phyloP scores from a whole-genome alignment of 2,113 vertebrate species.

The Neodon shergylaensis region DNA sequence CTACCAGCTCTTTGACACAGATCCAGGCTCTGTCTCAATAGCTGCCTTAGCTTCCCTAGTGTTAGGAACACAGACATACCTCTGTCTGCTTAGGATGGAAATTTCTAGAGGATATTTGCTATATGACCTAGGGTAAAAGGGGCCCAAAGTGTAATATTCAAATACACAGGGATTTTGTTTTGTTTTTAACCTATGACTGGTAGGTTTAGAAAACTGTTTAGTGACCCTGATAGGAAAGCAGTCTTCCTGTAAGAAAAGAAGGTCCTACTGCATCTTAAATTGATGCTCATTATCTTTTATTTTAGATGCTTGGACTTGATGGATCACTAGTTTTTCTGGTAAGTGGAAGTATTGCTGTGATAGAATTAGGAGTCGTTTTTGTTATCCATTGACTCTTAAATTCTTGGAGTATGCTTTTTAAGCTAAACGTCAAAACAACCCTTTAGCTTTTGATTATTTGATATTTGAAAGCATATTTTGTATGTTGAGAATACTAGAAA shows the following conservation, averaged over 20 bases:
- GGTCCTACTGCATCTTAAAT: neutral
- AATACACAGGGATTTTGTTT: neutral
- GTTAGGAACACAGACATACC: neutral
- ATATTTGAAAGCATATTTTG: neutral
- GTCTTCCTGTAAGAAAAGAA: constrained; percentile 1
- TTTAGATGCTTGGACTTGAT: constrained; percentile 97
- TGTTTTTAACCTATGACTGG: neutral
- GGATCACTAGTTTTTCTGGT: constrained; percentile 97
- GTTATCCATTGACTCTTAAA: neutral
- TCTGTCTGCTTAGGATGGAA: neutral
- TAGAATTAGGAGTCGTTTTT: constrained; percentile 5
- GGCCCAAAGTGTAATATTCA: neutral
- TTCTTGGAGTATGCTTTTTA: neutral
- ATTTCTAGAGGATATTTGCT: neutral
- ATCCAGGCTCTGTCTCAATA: too few species aligned
- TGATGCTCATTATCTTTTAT: constrained; percentile 59
- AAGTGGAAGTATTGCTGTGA: constrained; percentile 77
- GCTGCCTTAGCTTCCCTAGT: neutral
- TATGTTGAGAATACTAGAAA: neutral
- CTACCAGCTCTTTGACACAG: neutral
- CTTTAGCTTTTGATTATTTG: constrained; percentile 44
- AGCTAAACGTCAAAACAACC: neutral
- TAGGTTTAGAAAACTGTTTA: constrained; percentile 22
- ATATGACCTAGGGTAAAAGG: neutral
- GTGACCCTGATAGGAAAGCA: neutral